Evolutionary conservation across 2,113 vertebrate genomes (phyloP).

Genomic region (Pseudolaguvia tuberculata): DNA sequence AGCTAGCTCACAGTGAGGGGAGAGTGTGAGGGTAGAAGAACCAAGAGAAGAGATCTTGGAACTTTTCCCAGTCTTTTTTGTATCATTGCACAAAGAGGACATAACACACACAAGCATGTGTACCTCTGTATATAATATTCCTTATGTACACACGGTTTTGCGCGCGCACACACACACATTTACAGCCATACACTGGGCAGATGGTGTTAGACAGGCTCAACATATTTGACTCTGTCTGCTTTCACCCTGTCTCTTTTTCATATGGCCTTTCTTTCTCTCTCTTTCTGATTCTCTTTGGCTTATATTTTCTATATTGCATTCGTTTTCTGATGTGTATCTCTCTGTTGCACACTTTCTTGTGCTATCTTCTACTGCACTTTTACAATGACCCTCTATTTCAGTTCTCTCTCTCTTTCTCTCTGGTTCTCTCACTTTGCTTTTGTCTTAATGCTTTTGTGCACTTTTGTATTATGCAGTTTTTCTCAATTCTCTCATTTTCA

Average conservation of each 20-base stretch:
- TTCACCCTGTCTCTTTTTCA: constrained; percentile 41
- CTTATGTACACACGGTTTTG: constrained; percentile 16
- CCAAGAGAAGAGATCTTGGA: constrained; percentile 31
- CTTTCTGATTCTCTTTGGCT: neutral
- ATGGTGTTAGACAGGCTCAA: constrained; percentile 61
- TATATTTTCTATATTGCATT: constrained; percentile 6
- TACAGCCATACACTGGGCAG: constrained; percentile 68
- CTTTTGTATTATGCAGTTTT: constrained; percentile 72
- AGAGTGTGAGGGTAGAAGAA: constrained; percentile 40
- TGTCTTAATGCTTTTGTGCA: constrained; percentile 78
- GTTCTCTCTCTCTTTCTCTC: constrained; percentile 29
- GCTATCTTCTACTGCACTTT: constrained; percentile 33
- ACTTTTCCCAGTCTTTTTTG: constrained; percentile 47
- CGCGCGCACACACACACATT: constrained; percentile 39
- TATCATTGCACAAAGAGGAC: constrained; percentile 71
- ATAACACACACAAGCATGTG: constrained; percentile 66
- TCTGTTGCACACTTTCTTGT: constrained; percentile 37
- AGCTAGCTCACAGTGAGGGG: constrained; percentile 84
- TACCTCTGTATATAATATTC: constrained; percentile 62
- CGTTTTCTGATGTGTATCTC: neutral
- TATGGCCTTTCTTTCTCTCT: constrained; percentile 32
- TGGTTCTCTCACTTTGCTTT: constrained; percentile 63
- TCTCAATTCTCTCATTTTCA: constrained; percentile 32
- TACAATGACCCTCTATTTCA: too few relatives aligned
- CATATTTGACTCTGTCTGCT: constrained; percentile 41